Evolutionary conservation across 2,797 vertebrate species (phyloP).

Genomic region (Cynodonichthys magdalenae): DNA sequence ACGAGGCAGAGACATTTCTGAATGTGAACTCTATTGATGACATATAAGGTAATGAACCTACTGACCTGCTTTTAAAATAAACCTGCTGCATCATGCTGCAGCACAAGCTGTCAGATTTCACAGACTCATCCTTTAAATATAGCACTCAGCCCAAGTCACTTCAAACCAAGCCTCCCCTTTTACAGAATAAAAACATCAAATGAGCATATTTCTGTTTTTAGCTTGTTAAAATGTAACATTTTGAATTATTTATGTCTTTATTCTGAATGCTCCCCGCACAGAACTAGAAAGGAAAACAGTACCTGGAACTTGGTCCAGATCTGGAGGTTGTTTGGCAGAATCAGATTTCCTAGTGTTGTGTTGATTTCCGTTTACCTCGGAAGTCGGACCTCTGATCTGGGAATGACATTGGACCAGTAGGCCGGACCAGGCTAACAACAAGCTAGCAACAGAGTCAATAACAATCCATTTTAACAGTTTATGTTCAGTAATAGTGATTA

Average conservation of each 20-base stretch:
- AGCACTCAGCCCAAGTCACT: not conserved
- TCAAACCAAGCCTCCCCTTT: too few species aligned
- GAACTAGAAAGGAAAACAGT: too few species aligned
- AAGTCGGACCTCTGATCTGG: too few species aligned
- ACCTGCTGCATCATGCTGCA: slow-evolving; percentile 9
- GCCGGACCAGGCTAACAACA: too few species aligned
- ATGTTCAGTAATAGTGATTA: too few species aligned
- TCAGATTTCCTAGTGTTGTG: too few species aligned
- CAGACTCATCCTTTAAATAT: slow-evolving; percentile 12
- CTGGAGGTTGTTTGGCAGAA: too few species aligned
- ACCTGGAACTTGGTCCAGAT: too few species aligned
- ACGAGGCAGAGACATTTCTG: slow-evolving; percentile 29
- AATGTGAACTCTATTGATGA: slow-evolving; percentile 3
- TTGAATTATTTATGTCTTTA: not conserved
- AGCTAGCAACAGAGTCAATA: too few species aligned
- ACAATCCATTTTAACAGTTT: too few species aligned
- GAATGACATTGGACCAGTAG: too few species aligned
- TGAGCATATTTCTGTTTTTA: not conserved
- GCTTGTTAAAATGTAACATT: not conserved
- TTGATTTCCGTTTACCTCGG: too few species aligned
- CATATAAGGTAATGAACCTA: slow-evolving; percentile 1
- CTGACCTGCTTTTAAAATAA: slow-evolving; percentile 45
- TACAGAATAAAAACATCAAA: not conserved
- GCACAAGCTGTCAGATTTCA: not conserved
- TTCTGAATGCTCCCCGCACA: not conserved